These are phyloP conservation scores for Epizoanthus scotinus DNA, from an alignment of 92 coral and sea anemone genomes.

Conservation along the genomic window DNA sequence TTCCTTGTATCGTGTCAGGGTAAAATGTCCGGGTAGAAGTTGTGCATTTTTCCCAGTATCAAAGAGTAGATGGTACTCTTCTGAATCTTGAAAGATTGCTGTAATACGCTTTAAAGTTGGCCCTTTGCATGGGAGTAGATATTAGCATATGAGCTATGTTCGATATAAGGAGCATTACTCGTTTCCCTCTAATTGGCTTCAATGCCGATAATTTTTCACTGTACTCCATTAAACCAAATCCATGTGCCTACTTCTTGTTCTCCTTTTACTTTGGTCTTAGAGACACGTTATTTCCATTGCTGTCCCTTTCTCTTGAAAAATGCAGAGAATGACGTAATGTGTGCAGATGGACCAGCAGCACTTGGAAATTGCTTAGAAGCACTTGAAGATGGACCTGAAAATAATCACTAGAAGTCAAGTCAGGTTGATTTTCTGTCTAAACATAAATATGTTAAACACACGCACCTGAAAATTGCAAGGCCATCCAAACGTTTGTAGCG, in stretches of 20 bases:
- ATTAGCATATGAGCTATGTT: slow-evolving; percentile 31
- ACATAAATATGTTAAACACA: too few species aligned
- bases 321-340: too few species aligned
- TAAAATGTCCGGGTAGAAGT: slow-evolving; percentile 46
- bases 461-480: too few species aligned
- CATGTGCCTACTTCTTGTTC: slow-evolving; percentile 14
- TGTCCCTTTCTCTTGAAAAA: too few species aligned
- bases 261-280: too few species aligned
- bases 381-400: too few species aligned
- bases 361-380: too few species aligned
- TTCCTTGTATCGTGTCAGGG: slow-evolving; percentile 28
- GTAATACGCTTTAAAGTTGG: slow-evolving; percentile 33
- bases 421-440: too few species aligned
- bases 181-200: slow-evolving; percentile 1
- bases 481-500: slow-evolving; percentile 28
- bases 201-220: neutral
- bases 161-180: slow-evolving; percentile 6
- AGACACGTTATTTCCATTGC: too few species aligned
- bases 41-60: slow-evolving; percentile 44
- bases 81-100: slow-evolving; percentile 39
- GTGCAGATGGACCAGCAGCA: too few species aligned
- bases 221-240: slow-evolving; percentile 3
- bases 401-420: too few species aligned
- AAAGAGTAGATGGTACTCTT: slow-evolving; percentile 39
- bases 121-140: slow-evolving; percentile 31